Conservation (phyloP, 2,797 vertebrate genomes). For the Lepilemur ruficaudatus region DNA sequence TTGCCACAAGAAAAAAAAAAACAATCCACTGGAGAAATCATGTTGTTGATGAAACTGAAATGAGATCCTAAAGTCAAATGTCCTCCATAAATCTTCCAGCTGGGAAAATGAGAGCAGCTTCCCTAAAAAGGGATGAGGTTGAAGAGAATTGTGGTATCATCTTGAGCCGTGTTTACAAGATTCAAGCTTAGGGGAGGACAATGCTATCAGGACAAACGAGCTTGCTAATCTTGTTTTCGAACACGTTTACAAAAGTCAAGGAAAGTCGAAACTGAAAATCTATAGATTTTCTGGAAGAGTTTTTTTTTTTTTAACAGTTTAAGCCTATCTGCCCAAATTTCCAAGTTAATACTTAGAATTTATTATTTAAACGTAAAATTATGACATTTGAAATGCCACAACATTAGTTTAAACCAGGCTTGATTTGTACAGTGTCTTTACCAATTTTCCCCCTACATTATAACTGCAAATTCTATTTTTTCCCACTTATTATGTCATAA, state of each 20-base stretch:
- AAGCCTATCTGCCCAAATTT: constrained; percentile 3
- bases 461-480: background rate
- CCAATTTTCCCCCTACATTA: background rate
- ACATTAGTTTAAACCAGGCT: background rate
- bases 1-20: background rate
- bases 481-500: background rate
- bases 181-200: background rate
- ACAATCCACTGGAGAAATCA: constrained; percentile 41
- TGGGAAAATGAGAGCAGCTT: constrained; percentile 28
- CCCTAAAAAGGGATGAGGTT: constrained; percentile 57
- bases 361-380: constrained; percentile 17
- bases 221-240: constrained; percentile 32
- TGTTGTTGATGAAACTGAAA: constrained; percentile 44
- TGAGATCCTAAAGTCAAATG: constrained; percentile 1
- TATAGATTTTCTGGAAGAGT: background rate
- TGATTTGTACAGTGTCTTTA: background rate
- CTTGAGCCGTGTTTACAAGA: constrained; percentile 42
- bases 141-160: background rate
- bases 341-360: constrained; percentile 27
- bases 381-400: background rate
- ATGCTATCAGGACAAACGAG: background rate
- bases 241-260: constrained; percentile 43
- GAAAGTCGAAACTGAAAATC: constrained; percentile 15
- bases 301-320: background rate
- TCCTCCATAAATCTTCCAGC: constrained; percentile 46